These are phyloP conservation scores for Acipenser ruthenus DNA, from an alignment of 2,797 vertebrate genomes.

Conservation along the genomic window DNA sequence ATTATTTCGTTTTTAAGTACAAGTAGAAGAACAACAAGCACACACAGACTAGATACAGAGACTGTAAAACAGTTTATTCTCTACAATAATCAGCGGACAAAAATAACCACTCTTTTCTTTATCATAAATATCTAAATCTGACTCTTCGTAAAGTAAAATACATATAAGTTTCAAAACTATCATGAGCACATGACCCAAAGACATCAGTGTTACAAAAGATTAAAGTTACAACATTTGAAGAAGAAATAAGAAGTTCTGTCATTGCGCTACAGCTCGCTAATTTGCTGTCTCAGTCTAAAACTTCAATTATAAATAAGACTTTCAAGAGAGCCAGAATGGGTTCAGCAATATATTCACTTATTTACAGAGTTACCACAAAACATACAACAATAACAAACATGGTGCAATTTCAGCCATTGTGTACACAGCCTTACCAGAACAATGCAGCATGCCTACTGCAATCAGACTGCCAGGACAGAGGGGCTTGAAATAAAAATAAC, in stretches of 20 bases:
- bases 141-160: constrained; percentile 23
- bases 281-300: constrained; percentile 11
- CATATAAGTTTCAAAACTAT: constrained; percentile 38
- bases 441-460: too few relatives aligned
- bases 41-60: too few relatives aligned
- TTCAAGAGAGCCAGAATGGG: not conserved
- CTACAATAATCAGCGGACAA: constrained; percentile 24
- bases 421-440: too few relatives aligned
- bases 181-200: constrained; percentile 30
- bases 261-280: not conserved
- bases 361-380: not conserved
- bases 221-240: constrained; percentile 16
- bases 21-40: too few relatives aligned
- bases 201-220: constrained; percentile 17
- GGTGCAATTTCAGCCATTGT: too few relatives aligned
- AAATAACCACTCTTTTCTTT: constrained; percentile 15
- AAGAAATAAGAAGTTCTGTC: too few relatives aligned
- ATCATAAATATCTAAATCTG: constrained; percentile 42
- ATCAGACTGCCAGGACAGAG: too few relatives aligned
- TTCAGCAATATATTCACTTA: constrained; percentile 2
- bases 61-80: constrained; percentile 35
- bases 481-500: too few relatives aligned
- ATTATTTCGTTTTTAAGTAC: too few relatives aligned
- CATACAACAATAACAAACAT: too few relatives aligned
- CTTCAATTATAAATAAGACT: constrained; percentile 16